Base-by-base conservation (phyloP, 2,888 invertebrate genomes). In the Lagria hirta region DNA sequence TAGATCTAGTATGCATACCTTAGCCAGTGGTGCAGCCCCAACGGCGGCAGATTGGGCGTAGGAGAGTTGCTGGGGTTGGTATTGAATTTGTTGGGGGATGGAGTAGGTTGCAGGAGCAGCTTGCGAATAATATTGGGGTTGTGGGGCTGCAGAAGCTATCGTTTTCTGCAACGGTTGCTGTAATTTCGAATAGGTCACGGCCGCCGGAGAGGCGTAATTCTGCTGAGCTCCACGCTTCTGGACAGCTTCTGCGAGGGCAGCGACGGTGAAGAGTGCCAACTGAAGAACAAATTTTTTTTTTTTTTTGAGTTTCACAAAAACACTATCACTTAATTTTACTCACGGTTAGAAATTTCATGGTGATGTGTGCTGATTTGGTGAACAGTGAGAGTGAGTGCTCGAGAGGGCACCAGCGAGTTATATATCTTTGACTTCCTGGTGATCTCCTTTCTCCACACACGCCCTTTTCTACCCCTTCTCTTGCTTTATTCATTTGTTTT, bases 361-460 rank as follows among this genome's bases (percentile, higher is more conserved):
- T 63, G 57, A 16, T 26, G 42, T 24, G 34, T 34, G 48, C 17
- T 41, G 41, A 35, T 43, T 51, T 44, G 38, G 48, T 48, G 43
- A 55, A 56, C 49, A 42, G 51, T 51, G 43, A 51, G 43, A 55
- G 53, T 54, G 58, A 66, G 62, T 49, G 40, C 34, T 38, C 43
- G 50, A 45, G 57, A 55, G 55, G 57, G 55, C 43, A 54, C 49
- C 56, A 47, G 49, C 58, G 43, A 47, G 58, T 64, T 68, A 59
- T 69, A 69, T 69, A 68, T 61, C 58, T 47, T 34, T 51, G 46
- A 60, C 58, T 61, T 64, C 62, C 60, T 60, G 56, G 58, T 62
- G 64, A 62, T 63, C 66, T 65, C 66, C 68, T 68, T 68, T 68
- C 68, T 68, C 66, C 41, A 45, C 42, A 51, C 51, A 54, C 55